These are phyloP conservation scores for Drosophila yooni DNA, from an alignment of 2,888 invertebrate species.

Conservation along the genomic window DNA sequence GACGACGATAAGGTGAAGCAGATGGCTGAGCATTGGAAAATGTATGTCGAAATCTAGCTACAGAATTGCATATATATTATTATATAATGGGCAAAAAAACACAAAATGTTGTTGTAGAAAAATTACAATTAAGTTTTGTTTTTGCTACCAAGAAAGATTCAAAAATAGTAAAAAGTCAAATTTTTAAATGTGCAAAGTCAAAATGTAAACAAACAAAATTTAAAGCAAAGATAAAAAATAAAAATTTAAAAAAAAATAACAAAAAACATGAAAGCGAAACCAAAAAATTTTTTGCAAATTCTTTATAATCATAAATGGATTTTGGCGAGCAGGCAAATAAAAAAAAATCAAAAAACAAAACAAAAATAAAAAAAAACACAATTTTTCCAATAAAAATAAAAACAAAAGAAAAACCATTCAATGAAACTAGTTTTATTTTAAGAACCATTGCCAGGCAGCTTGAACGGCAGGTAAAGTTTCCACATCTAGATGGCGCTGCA, in stretches of 20 bases:
- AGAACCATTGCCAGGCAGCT: background rate
- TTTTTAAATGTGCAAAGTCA: conserved; percentile 68
- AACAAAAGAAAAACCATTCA: conserved; percentile 35
- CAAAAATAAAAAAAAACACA: conserved; percentile 52
- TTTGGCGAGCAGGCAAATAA: conserved; percentile 66
- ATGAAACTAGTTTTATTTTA: background rate
- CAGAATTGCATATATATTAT: conserved; percentile 79
- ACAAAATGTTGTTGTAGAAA: conserved; percentile 80
- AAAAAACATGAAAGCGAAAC: conserved; percentile 27
- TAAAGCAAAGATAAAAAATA: conserved; percentile 2
- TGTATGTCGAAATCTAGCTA: conserved; percentile 75
- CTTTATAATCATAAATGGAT: conserved; percentile 69
- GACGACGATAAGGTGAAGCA: conserved; percentile 10
- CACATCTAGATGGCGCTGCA: background rate
- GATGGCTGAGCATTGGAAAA: conserved; percentile 14
- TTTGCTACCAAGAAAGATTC: conserved; percentile 62
- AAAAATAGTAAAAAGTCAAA: conserved; percentile 56
- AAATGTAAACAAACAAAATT: conserved; percentile 30
- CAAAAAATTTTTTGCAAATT: conserved; percentile 68
- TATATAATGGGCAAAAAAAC: conserved; percentile 72
- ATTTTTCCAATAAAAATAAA: conserved; percentile 73
- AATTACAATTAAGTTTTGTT: conserved; percentile 82
- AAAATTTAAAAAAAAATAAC: background rate
- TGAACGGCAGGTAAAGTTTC: background rate
- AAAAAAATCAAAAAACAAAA: conserved; percentile 28